Conservation (phyloP, 2,888 invertebrate genomes). For the Drosophila affinis region DNA sequence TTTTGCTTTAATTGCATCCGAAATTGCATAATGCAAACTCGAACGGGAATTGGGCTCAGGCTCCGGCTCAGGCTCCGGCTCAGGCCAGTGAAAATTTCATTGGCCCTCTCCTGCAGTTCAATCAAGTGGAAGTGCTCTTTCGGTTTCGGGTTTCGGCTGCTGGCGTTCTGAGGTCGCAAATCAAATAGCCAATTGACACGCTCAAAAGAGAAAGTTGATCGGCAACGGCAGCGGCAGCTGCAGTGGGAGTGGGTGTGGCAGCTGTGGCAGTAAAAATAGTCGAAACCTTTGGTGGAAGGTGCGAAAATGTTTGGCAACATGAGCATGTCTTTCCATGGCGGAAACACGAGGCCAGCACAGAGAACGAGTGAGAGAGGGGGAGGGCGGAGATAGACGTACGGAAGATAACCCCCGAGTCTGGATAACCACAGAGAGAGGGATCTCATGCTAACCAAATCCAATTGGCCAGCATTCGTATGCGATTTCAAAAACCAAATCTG, state of each 20-base stretch:
- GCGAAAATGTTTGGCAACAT: slow-evolving; percentile 50
- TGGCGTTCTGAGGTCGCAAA: slow-evolving; percentile 4
- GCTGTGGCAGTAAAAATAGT: slow-evolving; percentile 21
- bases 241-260: background rate
- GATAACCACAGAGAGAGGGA: slow-evolving; percentile 12
- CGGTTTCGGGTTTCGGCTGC: slow-evolving; percentile 2
- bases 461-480: slow-evolving; percentile 72
- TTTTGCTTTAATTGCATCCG: slow-evolving; percentile 35
- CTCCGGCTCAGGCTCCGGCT: background rate
- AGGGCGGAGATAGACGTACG: background rate
- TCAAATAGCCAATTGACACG: slow-evolving; percentile 17
- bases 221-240: slow-evolving; percentile 11
- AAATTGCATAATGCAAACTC: slow-evolving; percentile 34
- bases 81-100: slow-evolving; percentile 11
- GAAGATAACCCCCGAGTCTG: slow-evolving; percentile 12
- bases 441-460: slow-evolving; percentile 65
- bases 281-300: slow-evolving; percentile 47
- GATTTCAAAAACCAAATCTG: slow-evolving; percentile 69
- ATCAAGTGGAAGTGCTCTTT: slow-evolving; percentile 21
- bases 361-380: background rate
- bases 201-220: slow-evolving; percentile 35
- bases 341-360: slow-evolving; percentile 20
- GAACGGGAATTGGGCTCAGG: background rate
- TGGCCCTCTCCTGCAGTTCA: slow-evolving; percentile 12
- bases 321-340: slow-evolving; percentile 31